Percentiles rank a stretch among this genome's conserved stretches.
Conservation (phyloP, 2,797 vertebrate genomes). For the Enteromius viviparus region DNA sequence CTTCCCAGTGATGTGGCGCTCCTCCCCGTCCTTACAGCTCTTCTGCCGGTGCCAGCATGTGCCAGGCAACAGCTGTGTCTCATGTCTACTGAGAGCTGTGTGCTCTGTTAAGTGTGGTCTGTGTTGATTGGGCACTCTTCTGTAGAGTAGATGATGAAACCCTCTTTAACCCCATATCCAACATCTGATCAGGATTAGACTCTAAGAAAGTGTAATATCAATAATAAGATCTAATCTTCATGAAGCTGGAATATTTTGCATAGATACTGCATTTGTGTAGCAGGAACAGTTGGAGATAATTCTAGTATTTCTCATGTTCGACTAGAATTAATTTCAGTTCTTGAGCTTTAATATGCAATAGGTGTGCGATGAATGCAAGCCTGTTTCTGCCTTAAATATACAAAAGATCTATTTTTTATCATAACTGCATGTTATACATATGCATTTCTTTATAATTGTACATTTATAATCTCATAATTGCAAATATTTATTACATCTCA, state of each 20-base stretch:
- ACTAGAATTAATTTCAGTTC: neutral
- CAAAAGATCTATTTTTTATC: neutral
- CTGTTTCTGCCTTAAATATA: conserved; percentile 9
- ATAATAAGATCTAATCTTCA: neutral
- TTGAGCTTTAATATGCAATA: neutral
- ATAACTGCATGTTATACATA: neutral
- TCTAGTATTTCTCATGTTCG: neutral
- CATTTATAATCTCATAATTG: neutral
- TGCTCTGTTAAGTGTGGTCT: conserved; percentile 28
- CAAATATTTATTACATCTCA: neutral
- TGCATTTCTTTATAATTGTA: neutral
- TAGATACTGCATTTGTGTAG: neutral
- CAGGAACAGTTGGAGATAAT: neutral
- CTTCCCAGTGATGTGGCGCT: conserved; percentile 38
- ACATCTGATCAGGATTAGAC: conserved; percentile 5
- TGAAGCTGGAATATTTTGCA: neutral
- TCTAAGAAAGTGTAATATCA: neutral
- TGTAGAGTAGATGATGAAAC: conserved; percentile 35
- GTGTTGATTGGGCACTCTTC: conserved; percentile 20
- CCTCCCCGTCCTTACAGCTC: conserved; percentile 9
- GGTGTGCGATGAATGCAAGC: neutral
- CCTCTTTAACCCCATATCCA: conserved; percentile 18
- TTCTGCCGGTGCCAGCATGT: conserved; percentile 36
- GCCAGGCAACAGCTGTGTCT: conserved; percentile 45
- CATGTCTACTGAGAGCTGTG: conserved; percentile 20